Evolutionary conservation across 2,113 vertebrate genomes (phyloP).

Genomic region (Bufo gargarizans): DNA sequence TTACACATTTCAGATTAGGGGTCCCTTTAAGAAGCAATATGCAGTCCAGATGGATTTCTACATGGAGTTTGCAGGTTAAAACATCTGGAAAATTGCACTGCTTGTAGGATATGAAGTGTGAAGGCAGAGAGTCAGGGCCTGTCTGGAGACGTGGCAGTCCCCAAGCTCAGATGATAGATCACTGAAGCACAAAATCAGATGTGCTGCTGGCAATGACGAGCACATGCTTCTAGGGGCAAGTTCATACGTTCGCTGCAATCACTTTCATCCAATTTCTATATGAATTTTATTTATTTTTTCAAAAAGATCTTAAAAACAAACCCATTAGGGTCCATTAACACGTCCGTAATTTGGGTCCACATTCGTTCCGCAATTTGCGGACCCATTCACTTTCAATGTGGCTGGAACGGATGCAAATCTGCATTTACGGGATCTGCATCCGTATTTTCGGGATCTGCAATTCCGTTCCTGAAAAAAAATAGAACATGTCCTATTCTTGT

Average conservation of each 20-base stretch:
- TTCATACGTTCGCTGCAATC: background rate
- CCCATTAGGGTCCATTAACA: no score
- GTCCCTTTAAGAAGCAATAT: background rate
- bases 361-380: no score
- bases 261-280: background rate
- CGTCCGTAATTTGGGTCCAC: no score
- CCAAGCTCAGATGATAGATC: background rate
- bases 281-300: no score
- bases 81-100: background rate
- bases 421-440: no score
- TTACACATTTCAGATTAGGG: background rate
- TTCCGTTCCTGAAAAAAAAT: no score
- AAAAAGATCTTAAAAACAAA: no score
- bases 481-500: no score
- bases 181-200: background rate
- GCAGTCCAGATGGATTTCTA: background rate
- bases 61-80: background rate
- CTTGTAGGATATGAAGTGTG: background rate
- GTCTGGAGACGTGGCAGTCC: conserved; percentile 50
- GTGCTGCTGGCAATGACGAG: background rate
- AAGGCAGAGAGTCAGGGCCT: conserved; percentile 5
- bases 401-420: no score
- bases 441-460: no score
- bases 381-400: no score
- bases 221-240: background rate